Conservation (phyloP, 2,797 vertebrate genomes). For the Mormyrus hasselquistii region DNA sequence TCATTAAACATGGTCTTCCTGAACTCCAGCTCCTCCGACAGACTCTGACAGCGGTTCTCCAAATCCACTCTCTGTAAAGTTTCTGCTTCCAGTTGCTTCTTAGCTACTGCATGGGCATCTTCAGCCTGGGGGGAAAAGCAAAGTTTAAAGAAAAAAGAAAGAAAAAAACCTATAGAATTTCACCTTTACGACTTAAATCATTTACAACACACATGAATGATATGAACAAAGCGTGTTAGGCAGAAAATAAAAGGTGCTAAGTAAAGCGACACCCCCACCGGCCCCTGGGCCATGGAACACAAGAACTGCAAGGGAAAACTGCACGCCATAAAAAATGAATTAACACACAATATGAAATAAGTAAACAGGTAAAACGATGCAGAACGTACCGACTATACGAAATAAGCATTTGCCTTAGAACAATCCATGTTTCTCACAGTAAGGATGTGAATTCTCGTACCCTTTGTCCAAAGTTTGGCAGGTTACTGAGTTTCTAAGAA, state of each 20-base stretch:
- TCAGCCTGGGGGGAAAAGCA: conserved; percentile 55
- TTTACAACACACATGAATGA: no score
- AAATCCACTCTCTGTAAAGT: conserved; percentile 89
- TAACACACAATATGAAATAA: no score
- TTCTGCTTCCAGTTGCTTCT: conserved; percentile 89
- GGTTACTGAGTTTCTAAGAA: not conserved
- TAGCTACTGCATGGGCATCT: conserved; percentile 72
- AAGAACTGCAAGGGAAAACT: no score
- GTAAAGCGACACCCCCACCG: no score
- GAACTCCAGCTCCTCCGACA: conserved; percentile 89
- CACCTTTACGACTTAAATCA: not conserved
- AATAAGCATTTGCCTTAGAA: not conserved
- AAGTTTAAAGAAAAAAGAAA: not conserved
- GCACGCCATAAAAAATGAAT: no score
- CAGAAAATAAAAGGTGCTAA: no score
- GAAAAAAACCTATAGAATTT: not conserved
- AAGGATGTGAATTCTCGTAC: not conserved
- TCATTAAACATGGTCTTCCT: conserved; percentile 90
- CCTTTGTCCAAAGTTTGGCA: not conserved
- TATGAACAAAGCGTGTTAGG: no score
- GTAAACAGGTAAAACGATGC: not conserved
- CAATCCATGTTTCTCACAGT: not conserved
- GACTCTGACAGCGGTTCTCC: conserved; percentile 91
- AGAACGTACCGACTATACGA: not conserved
- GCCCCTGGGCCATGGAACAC: no score